These are phyloP conservation scores for Atta cephalotes DNA, from an alignment of 1,140 invertebrate species.

Conservation along the genomic window DNA sequence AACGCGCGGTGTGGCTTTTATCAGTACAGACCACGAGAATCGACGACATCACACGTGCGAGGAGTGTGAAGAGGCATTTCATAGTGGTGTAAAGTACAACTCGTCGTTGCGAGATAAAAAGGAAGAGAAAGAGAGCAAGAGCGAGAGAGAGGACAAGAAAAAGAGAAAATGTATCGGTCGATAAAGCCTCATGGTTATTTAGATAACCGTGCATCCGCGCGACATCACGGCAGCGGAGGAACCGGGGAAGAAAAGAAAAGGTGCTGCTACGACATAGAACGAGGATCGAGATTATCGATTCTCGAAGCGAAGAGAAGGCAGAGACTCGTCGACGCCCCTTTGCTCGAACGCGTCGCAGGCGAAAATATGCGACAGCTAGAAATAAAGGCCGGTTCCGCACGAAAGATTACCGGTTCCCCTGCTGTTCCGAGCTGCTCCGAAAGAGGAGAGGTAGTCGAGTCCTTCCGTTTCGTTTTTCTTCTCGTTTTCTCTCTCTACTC, in stretches of 20 bases:
- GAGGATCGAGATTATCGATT: slow-evolving; percentile 74
- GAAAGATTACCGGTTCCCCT: slow-evolving; percentile 77
- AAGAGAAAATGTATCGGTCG: slow-evolving; percentile 59
- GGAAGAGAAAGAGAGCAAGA: not conserved
- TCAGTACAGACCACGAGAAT: slow-evolving; percentile 8
- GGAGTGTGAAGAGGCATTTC: slow-evolving; percentile 41
- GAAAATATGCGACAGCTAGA: slow-evolving; percentile 72
- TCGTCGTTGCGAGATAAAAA: slow-evolving; percentile 7
- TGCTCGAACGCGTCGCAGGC: slow-evolving; percentile 34
- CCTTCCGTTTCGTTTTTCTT: slow-evolving; percentile 44
- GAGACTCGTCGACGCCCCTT: slow-evolving; percentile 38
- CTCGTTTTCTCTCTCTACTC: slow-evolving; percentile 6
- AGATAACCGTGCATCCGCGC: slow-evolving; percentile 63
- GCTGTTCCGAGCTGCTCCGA: slow-evolving; percentile 48
- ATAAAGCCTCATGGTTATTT: slow-evolving; percentile 67
- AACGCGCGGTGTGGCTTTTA: slow-evolving; percentile 42
- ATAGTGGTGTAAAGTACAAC: slow-evolving; percentile 51
- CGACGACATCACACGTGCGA: slow-evolving; percentile 21
- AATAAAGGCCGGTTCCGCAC: slow-evolving; percentile 77
- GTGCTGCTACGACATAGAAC: not conserved
- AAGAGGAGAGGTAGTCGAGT: slow-evolving; percentile 27
- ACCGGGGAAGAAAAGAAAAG: slow-evolving; percentile 11
- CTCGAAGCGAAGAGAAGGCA: slow-evolving; percentile 27
- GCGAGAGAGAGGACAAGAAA: not conserved
- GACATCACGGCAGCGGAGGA: slow-evolving; percentile 39